Evolutionary conservation across 64 coral and sea anemone genomes (phyloP).

Genomic region (Montipora sp.): DNA sequence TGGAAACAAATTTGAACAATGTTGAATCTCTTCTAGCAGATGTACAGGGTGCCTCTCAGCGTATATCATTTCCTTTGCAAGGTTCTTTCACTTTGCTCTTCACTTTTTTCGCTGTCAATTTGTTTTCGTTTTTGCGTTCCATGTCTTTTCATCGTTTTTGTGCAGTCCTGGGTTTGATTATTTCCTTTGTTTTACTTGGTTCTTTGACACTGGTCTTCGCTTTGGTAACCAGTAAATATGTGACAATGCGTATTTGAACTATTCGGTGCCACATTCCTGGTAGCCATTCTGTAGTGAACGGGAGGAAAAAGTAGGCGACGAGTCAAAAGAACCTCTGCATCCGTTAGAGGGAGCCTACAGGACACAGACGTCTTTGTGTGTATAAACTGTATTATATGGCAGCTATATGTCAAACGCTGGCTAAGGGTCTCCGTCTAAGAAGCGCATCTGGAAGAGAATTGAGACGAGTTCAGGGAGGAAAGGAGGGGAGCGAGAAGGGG

Average conservation of each 20-base stretch:
- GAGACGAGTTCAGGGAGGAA: no score
- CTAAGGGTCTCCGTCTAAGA: no score
- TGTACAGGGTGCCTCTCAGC: background rate
- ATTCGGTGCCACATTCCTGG: no score
- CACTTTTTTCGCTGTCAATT: background rate
- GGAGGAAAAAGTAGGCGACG: no score
- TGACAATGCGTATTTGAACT: background rate
- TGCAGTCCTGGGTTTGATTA: background rate
- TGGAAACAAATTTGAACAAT: constrained; percentile 7
- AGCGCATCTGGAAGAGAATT: no score
- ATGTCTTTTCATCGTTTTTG: background rate
- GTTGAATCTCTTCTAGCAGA: background rate
- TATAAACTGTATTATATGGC: no score
- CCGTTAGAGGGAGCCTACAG: no score
- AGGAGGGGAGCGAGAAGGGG: no score
- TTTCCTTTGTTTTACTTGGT: background rate
- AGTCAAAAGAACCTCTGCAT: no score
- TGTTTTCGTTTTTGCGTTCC: background rate
- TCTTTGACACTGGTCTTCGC: background rate
- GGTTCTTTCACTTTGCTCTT: background rate
- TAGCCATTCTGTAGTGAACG: no score
- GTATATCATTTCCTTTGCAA: background rate
- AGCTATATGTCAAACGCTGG: no score
- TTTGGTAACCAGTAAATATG: background rate
- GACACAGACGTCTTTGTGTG: no score